Conservation (phyloP, 2,797 vertebrate species). For the Glyptemys insculpta region DNA sequence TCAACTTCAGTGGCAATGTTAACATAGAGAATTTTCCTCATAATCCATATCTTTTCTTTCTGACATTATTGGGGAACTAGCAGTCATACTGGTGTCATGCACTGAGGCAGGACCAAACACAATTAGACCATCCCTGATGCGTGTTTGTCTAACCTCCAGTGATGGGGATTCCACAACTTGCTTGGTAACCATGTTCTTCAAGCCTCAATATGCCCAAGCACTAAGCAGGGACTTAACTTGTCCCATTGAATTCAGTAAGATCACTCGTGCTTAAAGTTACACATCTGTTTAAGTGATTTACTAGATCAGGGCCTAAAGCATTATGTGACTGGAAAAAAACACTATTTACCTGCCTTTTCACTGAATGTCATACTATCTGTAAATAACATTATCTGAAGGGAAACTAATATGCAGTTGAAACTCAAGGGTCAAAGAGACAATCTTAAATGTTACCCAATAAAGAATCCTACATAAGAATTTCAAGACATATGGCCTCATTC, state of each 20-base stretch:
- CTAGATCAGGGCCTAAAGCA: not conserved
- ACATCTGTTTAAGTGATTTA: not conserved
- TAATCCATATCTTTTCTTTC: not conserved
- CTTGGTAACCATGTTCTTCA: not conserved
- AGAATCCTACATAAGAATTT: not conserved
- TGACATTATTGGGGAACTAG: not conserved
- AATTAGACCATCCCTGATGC: too few relatives aligned
- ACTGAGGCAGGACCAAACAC: too few relatives aligned
- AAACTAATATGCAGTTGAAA: not conserved
- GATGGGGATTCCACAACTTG: not conserved
- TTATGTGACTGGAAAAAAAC: fast-evolving
- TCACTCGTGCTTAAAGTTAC: not conserved
- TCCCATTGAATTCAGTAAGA: not conserved
- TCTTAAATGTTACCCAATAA: not conserved
- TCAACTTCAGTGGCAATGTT: not conserved
- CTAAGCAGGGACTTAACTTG: not conserved
- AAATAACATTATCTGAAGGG: not conserved
- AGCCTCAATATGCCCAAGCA: not conserved
- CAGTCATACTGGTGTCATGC: not conserved
- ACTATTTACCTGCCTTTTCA: not conserved
- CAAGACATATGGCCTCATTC: not conserved
- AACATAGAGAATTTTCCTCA: not conserved
- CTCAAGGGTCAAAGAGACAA: not conserved
- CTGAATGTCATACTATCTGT: not conserved
- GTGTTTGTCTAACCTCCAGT: too few relatives aligned